Conservation (phyloP, 2,797 vertebrate genomes). For the Acanthiza pusilla region DNA sequence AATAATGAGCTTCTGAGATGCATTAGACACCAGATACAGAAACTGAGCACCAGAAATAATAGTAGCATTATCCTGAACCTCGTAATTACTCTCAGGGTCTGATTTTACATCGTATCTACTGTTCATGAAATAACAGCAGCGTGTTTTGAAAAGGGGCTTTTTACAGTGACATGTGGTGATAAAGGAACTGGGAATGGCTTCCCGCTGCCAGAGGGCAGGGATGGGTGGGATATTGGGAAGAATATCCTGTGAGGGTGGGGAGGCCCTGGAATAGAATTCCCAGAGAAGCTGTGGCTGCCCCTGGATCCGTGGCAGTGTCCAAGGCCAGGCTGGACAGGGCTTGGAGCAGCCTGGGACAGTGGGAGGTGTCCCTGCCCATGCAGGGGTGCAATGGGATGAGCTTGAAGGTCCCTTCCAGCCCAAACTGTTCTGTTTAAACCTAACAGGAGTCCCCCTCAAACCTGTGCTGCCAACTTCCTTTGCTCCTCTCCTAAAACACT, state of each 20-base stretch:
- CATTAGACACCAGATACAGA: slow-evolving; percentile 57
- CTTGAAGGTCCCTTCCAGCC: neutral
- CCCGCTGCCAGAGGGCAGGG: neutral
- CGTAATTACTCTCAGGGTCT: slow-evolving; percentile 54
- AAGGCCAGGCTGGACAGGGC: neutral
- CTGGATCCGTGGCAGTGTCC: neutral
- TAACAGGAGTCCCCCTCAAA: neutral
- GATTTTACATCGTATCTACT: slow-evolving; percentile 49
- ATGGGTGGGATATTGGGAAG: rapidly evolving
- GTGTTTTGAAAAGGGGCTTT: neutral
- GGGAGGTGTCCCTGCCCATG: neutral
- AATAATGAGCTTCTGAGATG: slow-evolving; percentile 49
- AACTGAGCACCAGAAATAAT: slow-evolving; percentile 44
- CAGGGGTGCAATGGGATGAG: no score
- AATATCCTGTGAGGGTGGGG: rapidly evolving
- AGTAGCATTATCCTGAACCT: slow-evolving; percentile 56
- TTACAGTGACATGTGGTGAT: neutral
- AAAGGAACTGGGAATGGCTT: neutral
- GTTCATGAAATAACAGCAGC: slow-evolving; percentile 42
- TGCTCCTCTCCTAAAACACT: neutral
- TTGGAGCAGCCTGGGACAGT: rapidly evolving
- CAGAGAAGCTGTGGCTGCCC: neutral
- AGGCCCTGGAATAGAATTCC: neutral
- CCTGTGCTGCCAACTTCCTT: neutral
- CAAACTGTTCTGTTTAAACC: neutral